A percentile compares a stretch with the other conserved stretches of the same genome.
Evolutionary conservation across 1,140 invertebrate genomes (phyloP).

Genomic region (Protaetia brevitarsis): DNA sequence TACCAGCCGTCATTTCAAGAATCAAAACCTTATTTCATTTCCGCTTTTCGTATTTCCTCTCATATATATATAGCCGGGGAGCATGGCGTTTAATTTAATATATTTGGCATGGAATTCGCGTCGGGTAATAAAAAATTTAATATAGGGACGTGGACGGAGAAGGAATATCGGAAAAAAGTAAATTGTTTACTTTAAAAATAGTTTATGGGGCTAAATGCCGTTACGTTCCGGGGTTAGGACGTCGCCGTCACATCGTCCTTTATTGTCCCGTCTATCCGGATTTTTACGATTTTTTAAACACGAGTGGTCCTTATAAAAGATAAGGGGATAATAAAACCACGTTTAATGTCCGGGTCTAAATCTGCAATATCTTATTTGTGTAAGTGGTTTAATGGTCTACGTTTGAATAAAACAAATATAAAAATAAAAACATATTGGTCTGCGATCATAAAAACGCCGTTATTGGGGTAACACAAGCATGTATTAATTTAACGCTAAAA

Average conservation of each 20-base stretch:
- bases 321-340: conserved; percentile 11
- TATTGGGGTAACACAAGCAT: neutral
- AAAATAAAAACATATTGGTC: conserved; percentile 4
- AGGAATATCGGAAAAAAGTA: conserved; percentile 1
- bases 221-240: conserved; percentile 2
- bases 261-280: neutral
- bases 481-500: neutral
- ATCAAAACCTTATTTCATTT: conserved; percentile 4
- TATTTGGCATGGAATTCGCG: neutral
- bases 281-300: conserved; percentile 17
- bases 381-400: conserved; percentile 7
- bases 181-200: conserved; percentile 13
- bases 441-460: neutral
- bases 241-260: neutral
- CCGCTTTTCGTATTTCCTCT: neutral
- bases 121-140: conserved; percentile 11
- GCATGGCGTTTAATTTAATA: conserved; percentile 5
- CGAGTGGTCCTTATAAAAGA: conserved; percentile 16
- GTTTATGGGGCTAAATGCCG: conserved; percentile 1
- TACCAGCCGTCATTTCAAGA: neutral
- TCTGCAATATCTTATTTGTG: conserved; percentile 15
- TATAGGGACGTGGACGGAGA: neutral
- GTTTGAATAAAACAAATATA: conserved; percentile 11
- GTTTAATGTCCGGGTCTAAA: conserved; percentile 11
- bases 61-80: too few species aligned